Conservation (phyloP, 1,140 invertebrate genomes). For the Brachionus rotundiformis region DNA sequence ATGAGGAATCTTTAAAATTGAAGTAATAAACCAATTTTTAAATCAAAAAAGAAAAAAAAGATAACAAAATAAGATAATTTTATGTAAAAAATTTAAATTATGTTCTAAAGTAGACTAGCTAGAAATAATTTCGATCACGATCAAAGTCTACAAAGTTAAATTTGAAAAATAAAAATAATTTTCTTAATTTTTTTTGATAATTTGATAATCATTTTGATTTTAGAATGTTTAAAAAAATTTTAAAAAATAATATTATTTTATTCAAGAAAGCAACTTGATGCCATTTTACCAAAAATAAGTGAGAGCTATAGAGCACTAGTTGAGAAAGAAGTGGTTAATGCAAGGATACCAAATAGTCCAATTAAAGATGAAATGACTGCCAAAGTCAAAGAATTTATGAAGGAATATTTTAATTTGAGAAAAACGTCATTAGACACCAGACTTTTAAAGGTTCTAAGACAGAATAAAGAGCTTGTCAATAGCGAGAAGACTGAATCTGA, state of each 20-base stretch:
- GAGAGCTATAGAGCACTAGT: neutral
- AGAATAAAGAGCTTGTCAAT: neutral
- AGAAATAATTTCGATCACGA: neutral
- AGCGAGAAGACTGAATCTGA: neutral
- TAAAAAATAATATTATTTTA: neutral
- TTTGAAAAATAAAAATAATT: neutral
- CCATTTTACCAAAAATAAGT: neutral
- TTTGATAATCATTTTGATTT: no score
- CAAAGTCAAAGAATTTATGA: conserved; percentile 10
- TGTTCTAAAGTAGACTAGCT: no score
- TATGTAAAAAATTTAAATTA: no score
- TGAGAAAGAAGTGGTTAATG: neutral
- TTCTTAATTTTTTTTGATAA: no score
- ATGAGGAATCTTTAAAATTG: neutral
- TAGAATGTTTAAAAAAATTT: neutral
- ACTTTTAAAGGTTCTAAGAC: neutral
- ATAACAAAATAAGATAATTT: no score
- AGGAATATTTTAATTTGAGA: conserved; percentile 28
- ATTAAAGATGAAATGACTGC: neutral
- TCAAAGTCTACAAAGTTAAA: neutral
- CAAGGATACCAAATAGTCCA: neutral
- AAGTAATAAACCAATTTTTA: neutral
- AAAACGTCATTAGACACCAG: neutral
- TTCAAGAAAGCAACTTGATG: conserved; percentile 14
- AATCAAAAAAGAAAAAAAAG: no score